phyloP scores from a whole-genome alignment of 2,797 vertebrate genomes.

The Myotis pilosus region DNA sequence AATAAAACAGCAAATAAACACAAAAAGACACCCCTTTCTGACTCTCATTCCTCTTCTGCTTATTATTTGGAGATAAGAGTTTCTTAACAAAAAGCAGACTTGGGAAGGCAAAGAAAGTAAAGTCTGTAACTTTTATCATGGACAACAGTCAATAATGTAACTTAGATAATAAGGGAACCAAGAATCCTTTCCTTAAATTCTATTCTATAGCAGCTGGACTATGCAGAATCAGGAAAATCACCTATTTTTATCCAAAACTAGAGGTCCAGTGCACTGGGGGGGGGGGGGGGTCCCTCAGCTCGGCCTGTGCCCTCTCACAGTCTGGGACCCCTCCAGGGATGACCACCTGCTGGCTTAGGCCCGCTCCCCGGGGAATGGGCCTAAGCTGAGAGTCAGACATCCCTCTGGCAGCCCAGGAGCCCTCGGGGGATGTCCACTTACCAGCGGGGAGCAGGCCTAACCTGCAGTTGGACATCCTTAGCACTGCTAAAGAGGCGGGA shows the following conservation, averaged over 20 bases:
- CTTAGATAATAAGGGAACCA: not conserved
- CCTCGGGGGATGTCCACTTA: no score
- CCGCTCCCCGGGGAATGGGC: no score
- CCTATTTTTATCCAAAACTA: not conserved
- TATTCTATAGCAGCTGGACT: not conserved
- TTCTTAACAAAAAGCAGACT: not conserved
- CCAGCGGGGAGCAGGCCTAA: no score
- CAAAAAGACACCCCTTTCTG: not conserved
- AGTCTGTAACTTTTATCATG: not conserved
- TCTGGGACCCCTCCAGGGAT: no score
- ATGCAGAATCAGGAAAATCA: not conserved
- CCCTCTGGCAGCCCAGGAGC: no score
- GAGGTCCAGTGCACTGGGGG: no score
- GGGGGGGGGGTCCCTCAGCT: no score
- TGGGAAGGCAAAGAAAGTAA: not conserved
- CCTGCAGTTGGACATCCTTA: no score
- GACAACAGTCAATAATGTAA: not conserved
- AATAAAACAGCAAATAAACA: slow-evolving; percentile 44
- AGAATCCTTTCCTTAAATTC: slow-evolving; percentile 10
- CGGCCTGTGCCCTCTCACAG: no score
- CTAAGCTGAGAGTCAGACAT: no score
- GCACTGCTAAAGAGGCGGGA: no score
- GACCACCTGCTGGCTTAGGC: no score
- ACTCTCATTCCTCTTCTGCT: not conserved
- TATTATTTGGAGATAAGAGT: not conserved